Evolutionary conservation across 2,888 invertebrate genomes (phyloP).

Genomic region (Cetonia aurata): DNA sequence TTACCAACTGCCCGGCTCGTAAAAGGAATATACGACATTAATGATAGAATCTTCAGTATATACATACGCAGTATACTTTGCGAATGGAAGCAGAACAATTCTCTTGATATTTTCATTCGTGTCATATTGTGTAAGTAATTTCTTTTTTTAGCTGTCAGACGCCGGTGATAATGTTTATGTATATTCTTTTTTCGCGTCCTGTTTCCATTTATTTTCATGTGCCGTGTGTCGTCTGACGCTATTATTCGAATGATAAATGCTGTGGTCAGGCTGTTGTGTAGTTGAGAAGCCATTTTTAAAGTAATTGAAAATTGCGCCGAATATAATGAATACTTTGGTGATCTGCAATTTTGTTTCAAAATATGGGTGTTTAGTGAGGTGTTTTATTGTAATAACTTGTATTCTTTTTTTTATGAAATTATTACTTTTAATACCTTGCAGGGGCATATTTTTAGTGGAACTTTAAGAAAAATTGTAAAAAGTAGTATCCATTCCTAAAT

Average conservation of each 20-base stretch:
- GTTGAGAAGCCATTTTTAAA: too few species aligned
- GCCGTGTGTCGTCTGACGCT: not conserved
- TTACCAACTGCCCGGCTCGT: conserved; percentile 23
- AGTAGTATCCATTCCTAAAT: too few species aligned
- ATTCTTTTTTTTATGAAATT: too few species aligned
- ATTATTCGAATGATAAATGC: conserved; percentile 8
- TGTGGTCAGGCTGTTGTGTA: too few species aligned
- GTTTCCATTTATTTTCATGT: conserved; percentile 10
- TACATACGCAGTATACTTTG: not conserved
- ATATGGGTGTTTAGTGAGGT: too few species aligned
- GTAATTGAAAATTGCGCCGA: too few species aligned
- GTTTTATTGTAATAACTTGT: too few species aligned
- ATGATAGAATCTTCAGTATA: conserved; percentile 16
- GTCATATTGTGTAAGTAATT: conserved; percentile 13
- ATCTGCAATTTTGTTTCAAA: too few species aligned
- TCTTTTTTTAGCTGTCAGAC: conserved; percentile 21
- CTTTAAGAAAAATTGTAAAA: too few species aligned
- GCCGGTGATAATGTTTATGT: conserved; percentile 23
- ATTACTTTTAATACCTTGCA: too few species aligned
- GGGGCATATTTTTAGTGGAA: too few species aligned
- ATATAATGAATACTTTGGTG: too few species aligned
- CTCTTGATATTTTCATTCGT: conserved; percentile 21
- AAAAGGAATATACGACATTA: conserved; percentile 18
- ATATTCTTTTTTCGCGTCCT: conserved; percentile 16
- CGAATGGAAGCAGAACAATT: not conserved